Conservation (phyloP, 2,113 vertebrate species). For the Bothrops jararaca region DNA sequence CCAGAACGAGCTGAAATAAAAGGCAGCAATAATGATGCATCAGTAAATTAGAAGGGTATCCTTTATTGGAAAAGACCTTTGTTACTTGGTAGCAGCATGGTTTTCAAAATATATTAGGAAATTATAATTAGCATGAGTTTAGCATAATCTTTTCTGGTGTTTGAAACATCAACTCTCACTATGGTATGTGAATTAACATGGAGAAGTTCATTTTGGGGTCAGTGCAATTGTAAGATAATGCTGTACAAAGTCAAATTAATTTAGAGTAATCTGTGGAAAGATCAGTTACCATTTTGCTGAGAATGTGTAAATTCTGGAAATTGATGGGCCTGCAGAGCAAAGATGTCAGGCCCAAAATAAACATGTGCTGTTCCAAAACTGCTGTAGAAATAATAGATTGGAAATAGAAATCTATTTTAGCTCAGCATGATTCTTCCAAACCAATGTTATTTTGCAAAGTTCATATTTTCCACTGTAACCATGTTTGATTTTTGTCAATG, state of each 20-base stretch:
- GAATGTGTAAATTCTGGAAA: slow-evolving; percentile 49
- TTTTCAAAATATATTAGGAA: slow-evolving; percentile 62
- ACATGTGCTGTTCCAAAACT: slow-evolving; percentile 36
- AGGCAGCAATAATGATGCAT: slow-evolving; percentile 49
- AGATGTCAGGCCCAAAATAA: slow-evolving; percentile 53
- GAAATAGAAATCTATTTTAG: slow-evolving; percentile 27
- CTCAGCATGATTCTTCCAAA: background rate
- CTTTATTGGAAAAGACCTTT: slow-evolving; percentile 59
- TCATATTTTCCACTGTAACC: slow-evolving; percentile 7
- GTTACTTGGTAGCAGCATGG: slow-evolving; percentile 64
- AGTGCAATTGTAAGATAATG: slow-evolving; percentile 61
- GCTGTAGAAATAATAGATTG: slow-evolving; percentile 30
- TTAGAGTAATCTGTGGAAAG: slow-evolving; percentile 51
- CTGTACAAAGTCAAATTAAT: slow-evolving; percentile 66
- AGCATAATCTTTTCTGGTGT: slow-evolving; percentile 54
- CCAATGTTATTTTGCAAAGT: slow-evolving; percentile 18
- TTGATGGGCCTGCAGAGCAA: slow-evolving; percentile 34
- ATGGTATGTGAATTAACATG: slow-evolving; percentile 57
- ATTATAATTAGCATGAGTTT: slow-evolving; percentile 61
- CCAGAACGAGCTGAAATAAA: slow-evolving; percentile 4
- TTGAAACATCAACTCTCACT: slow-evolving; percentile 51
- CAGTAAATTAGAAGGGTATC: slow-evolving; percentile 47
- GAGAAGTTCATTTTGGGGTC: slow-evolving; percentile 54
- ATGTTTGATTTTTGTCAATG: slow-evolving; percentile 17
- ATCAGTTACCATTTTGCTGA: slow-evolving; percentile 33